phyloP scores from a whole-genome alignment of 2,113 vertebrate genomes.

The Anser brachyrhynchus region DNA sequence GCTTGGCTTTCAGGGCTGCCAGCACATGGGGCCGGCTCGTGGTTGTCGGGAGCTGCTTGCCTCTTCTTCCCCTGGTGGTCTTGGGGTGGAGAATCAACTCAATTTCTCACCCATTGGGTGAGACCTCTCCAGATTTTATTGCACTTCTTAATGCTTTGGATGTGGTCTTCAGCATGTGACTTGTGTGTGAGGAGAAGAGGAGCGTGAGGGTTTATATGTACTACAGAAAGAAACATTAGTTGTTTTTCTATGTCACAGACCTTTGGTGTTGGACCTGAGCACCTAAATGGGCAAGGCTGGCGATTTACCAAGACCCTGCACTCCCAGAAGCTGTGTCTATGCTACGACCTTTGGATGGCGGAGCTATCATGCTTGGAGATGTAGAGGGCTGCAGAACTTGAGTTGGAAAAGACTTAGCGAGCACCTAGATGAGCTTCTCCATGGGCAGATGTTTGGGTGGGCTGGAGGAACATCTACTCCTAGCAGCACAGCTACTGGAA shows the following conservation, averaged over 20 bases:
- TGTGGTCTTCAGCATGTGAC: neutral
- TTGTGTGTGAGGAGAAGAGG: neutral
- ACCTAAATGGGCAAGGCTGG: neutral
- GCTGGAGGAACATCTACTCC: neutral
- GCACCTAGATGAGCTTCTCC: neutral
- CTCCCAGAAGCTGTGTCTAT: neutral
- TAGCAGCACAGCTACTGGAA: neutral
- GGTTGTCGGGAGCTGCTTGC: neutral
- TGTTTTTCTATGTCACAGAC: neutral
- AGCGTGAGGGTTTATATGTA: neutral
- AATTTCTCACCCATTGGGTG: neutral
- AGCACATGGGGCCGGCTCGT: neutral
- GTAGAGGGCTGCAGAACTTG: fast-evolving
- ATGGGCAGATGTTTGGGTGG: neutral
- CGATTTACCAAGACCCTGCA: neutral
- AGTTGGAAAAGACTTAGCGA: neutral
- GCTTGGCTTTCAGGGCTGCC: too few species aligned
- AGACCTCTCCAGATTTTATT: neutral
- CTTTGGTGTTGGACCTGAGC: neutral
- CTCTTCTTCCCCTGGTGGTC: neutral
- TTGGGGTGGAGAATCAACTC: neutral
- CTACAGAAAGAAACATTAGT: neutral
- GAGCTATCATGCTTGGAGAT: neutral
- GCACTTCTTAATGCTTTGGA: neutral
- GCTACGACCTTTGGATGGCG: neutral